These are phyloP conservation scores for Agrilus cyanescens DNA, from an alignment of 2,888 invertebrate genomes.

Conservation along the genomic window DNA sequence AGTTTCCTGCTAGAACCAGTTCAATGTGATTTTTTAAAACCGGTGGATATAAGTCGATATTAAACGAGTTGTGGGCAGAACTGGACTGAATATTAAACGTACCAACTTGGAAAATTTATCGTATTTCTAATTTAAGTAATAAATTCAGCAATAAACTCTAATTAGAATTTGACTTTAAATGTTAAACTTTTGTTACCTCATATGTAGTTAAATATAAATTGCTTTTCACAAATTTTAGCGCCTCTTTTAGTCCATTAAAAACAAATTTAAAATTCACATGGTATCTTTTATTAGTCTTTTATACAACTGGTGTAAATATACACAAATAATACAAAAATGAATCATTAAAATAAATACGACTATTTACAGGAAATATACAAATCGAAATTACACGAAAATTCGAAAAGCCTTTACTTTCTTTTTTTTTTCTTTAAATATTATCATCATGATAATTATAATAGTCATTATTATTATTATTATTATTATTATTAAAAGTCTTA, in stretches of 20 bases:
- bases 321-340: constrained; percentile 36
- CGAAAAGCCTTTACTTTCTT: constrained; percentile 19
- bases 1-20: too few species aligned
- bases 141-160: neutral
- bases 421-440: constrained; percentile 10
- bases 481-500: constrained; percentile 13
- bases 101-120: neutral
- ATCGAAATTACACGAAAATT: constrained; percentile 19
- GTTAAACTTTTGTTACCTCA: neutral
- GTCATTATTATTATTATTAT: constrained; percentile 23
- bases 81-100: constrained; percentile 1
- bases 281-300: constrained; percentile 33
- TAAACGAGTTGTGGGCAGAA: too few species aligned
- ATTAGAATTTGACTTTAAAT: neutral
- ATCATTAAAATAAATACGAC: constrained; percentile 36
- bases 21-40: too few species aligned
- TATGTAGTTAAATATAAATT: neutral
- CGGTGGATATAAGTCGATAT: too few species aligned
- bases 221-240: constrained; percentile 1
- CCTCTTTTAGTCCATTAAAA: constrained; percentile 10
- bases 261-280: constrained; percentile 31
- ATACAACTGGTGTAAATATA: constrained; percentile 36
- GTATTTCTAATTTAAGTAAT: neutral
- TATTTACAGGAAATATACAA: constrained; percentile 38
- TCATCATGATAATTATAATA: constrained; percentile 6